Base-by-base conservation (phyloP, 2,113 vertebrate species). In the Cromileptes altivelis region DNA sequence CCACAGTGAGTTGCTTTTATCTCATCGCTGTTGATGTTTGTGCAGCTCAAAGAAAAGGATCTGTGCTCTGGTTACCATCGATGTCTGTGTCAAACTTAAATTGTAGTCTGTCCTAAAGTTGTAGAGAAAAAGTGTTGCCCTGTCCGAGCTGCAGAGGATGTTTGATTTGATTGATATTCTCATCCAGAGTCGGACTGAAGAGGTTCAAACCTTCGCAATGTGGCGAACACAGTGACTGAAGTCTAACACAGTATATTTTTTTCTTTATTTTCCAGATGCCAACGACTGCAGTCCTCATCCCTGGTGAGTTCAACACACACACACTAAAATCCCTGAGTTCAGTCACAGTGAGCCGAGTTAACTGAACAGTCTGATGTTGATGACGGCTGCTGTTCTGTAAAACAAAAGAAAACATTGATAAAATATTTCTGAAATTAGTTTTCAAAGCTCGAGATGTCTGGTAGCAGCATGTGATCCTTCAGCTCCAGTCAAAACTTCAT, bases 251-350 rank as follows among this genome's bases (percentile, higher is more conserved):
- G 30, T 30, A 30, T 37, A 12, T 17, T 4, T 33, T 17, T 64
- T 45, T 63, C 49, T 71, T 70, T 58, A 19, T 75, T 47, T 83
- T 94, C 64, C 94, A 98, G 97, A 98, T 92, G 96, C 96, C 69
- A 97, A 98, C 0, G 96, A 98, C 93, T 98, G 97, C 95, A 97
- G 94, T 80, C 96, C 97, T 88, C 96, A 97, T 85, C 97, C 97
- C 67, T 98, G 97, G 97, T 98, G 94, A 96, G 97, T 88, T 58
- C 52, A 78, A 80, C 57, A 6, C 71, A 7, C 23, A 7, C 23
- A 47, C 3, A 13, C 33, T 45, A 45, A 45, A 37, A 37, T 37
- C 6, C 33, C 6, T 37, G 33, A 37, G 33, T 7, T 37, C 33
- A 45, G 42, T 45, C 42, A 8, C 42, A 45, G 42, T 45, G 42